Conservation (phyloP, 2,797 vertebrate species). For the Etheostoma nigrum region DNA sequence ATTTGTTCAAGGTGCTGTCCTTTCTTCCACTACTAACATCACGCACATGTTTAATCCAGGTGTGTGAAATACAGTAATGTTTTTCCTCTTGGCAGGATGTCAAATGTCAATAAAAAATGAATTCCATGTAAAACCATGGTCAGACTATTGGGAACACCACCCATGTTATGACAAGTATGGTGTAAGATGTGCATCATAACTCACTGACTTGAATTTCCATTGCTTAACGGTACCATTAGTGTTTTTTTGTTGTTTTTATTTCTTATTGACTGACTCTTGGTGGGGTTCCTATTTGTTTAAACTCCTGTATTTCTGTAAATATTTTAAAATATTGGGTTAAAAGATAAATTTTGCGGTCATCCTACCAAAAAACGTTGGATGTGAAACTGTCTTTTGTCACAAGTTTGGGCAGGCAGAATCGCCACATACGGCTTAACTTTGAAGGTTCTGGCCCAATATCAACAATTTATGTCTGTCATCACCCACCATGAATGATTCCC, state of each 20-base stretch:
- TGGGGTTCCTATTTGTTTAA: background rate
- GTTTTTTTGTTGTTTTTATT: background rate
- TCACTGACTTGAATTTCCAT: slow-evolving; percentile 7
- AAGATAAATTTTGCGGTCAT: background rate
- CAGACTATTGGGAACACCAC: background rate
- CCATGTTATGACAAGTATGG: background rate
- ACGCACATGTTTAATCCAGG: background rate
- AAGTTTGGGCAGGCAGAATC: slow-evolving; percentile 19
- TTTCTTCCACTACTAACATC: background rate
- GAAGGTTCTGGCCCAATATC: slow-evolving; percentile 42
- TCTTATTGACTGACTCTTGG: background rate
- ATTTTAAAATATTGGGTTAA: background rate
- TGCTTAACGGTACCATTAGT: background rate
- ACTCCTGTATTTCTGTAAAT: background rate
- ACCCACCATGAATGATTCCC: slow-evolving; percentile 15
- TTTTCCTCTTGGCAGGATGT: background rate
- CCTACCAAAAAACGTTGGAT: slow-evolving; percentile 7
- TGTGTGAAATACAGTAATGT: slow-evolving; percentile 5
- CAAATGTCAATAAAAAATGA: background rate
- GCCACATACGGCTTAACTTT: slow-evolving; percentile 1
- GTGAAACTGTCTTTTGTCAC: slow-evolving; percentile 30
- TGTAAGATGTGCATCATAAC: background rate
- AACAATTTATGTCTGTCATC: slow-evolving; percentile 54
- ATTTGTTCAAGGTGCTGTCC: background rate
- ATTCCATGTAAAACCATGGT: background rate